Evolutionary conservation across 1,140 invertebrate genomes (phyloP).

Genomic region (Melitaea cinxia): DNA sequence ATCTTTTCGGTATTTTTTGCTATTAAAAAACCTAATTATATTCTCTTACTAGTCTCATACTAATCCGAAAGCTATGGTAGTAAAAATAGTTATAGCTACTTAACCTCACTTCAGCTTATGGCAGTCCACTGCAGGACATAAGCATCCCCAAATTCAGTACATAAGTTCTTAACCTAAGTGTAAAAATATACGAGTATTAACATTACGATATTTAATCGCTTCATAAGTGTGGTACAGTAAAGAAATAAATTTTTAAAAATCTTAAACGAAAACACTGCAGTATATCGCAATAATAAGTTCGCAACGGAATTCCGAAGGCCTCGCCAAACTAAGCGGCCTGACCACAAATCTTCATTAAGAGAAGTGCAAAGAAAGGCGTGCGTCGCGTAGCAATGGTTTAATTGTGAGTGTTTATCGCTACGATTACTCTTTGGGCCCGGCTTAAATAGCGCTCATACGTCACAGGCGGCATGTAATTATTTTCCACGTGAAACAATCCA

Average conservation of each 20-base stretch:
- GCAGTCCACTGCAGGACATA: no score
- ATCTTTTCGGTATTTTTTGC: not conserved
- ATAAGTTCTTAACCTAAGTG: no score
- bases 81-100: no score
- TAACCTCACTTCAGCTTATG: no score
- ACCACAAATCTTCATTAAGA: constrained; percentile 74
- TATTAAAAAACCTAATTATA: no score
- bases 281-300: constrained; percentile 32
- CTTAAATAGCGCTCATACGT: constrained; percentile 78
- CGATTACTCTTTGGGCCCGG: constrained; percentile 72
- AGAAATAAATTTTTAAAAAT: no score
- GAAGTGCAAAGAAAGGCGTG: constrained; percentile 76
- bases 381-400: constrained; percentile 79
- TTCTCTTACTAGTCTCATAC: no score
- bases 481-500: constrained; percentile 71
- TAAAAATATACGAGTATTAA: no score
- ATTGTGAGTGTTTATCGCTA: constrained; percentile 76
- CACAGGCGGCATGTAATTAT: constrained; percentile 76
- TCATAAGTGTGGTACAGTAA: no score
- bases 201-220: no score
- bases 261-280: constrained; percentile 12
- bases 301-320: constrained; percentile 35
- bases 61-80: no score
- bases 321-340: constrained; percentile 40
- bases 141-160: no score